A percentile compares a stretch with the other conserved stretches of the same genome.
Conservation (phyloP, 2,113 vertebrate species). For the Dolichotis patagonum region DNA sequence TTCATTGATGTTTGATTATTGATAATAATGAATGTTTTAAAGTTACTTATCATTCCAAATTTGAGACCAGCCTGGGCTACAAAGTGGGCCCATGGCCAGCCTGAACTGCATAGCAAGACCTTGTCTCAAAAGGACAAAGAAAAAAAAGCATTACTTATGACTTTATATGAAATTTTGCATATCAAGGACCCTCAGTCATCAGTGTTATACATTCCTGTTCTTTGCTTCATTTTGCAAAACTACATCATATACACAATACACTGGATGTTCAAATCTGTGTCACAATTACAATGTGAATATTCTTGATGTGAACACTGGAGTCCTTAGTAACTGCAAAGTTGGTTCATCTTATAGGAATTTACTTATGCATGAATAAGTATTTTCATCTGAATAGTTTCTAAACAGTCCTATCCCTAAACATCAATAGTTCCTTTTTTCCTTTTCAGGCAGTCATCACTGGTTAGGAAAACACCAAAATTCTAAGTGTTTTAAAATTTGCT, state of each 20-base stretch:
- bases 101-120: too few relatives aligned
- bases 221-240: neutral
- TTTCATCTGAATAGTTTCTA: constrained; percentile 21
- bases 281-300: neutral
- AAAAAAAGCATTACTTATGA: neutral
- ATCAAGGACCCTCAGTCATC: neutral
- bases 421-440: constrained; percentile 32
- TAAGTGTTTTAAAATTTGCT: constrained; percentile 10
- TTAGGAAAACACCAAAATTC: neutral
- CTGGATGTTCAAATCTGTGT: neutral
- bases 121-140: too few relatives aligned
- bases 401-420: neutral
- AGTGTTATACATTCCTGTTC: neutral
- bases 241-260: neutral
- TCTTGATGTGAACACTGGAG: neutral
- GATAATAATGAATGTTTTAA: constrained; percentile 25
- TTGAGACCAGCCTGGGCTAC: too few relatives aligned
- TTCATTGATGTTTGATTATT: neutral
- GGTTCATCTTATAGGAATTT: constrained; percentile 16
- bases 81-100: too few relatives aligned
- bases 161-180: constrained; percentile 21
- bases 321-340: neutral
- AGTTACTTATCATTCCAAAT: neutral
- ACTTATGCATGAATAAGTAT: neutral
- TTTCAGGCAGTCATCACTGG: neutral